Percentiles rank a stretch among this genome's conserved stretches.
Evolutionary conservation across 2,888 invertebrate species (phyloP).

Genomic region (Caenorhabditis drosophilae): DNA sequence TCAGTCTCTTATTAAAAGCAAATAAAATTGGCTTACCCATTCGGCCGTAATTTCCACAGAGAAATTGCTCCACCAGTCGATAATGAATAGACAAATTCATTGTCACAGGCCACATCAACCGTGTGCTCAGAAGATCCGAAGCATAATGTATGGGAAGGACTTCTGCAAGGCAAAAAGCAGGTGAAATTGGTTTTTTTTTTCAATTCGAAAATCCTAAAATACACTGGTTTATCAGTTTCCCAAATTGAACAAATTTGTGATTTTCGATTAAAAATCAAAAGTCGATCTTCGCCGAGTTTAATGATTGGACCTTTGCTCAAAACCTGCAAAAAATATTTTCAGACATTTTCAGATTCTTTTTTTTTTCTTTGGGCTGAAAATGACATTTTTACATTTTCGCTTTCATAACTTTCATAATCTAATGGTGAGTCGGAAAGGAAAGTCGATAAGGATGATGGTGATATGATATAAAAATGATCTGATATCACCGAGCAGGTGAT

Average conservation of each 20-base stretch:
- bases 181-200: background rate
- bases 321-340: background rate
- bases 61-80: constrained; percentile 49
- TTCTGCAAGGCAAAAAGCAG: too few relatives aligned
- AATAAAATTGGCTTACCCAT: constrained; percentile 40
- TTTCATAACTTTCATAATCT: constrained; percentile 29
- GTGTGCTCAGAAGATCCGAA: constrained; percentile 34
- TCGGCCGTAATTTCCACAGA: constrained; percentile 46
- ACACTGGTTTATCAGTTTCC: constrained; percentile 23
- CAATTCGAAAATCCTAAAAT: background rate
- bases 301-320: constrained; percentile 9
- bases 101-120: constrained; percentile 30
- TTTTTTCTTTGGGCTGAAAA: background rate
- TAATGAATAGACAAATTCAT: constrained; percentile 33
- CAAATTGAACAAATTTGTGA: constrained; percentile 26
- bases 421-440: constrained; percentile 13
- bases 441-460: constrained; percentile 4
- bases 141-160: constrained; percentile 19
- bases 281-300: constrained; percentile 5
- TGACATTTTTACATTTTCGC: background rate
- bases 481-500: constrained; percentile 6
- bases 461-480: constrained; percentile 9
- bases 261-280: constrained; percentile 13
- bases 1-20: too few relatives aligned
- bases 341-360: too few relatives aligned